Conservation (phyloP, 2,113 vertebrate genomes). For the Paedocypris sp. region DNA sequence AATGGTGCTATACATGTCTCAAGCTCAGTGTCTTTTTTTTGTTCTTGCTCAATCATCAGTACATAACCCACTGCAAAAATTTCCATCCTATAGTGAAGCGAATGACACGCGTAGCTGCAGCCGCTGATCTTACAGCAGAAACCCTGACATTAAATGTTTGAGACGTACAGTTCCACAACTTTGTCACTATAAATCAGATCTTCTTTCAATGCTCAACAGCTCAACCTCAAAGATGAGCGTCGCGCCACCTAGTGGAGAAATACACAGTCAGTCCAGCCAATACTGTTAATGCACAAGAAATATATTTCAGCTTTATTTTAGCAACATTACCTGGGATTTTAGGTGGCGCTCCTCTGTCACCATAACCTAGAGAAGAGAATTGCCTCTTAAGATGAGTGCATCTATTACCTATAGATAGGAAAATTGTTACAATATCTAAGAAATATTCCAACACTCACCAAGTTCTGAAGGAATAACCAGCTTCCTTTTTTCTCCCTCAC, state of each 20-base stretch:
- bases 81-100: too few relatives aligned
- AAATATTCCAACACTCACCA: constrained; percentile 54
- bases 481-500: constrained; percentile 86
- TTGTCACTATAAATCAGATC: constrained; percentile 67
- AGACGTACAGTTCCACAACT: constrained; percentile 1
- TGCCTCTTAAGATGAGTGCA: neutral
- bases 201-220: constrained; percentile 75
- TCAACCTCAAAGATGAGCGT: constrained; percentile 84
- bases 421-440: too few relatives aligned
- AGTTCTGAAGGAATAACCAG: constrained; percentile 82
- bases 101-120: neutral
- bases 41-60: too few relatives aligned
- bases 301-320: too few relatives aligned
- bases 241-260: constrained; percentile 63
- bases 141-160: neutral
- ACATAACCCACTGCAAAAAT: too few relatives aligned
- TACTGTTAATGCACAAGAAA: too few relatives aligned
- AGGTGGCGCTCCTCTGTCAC: constrained; percentile 79
- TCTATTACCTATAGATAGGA: too few relatives aligned
- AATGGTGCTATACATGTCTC: constrained; percentile 28
- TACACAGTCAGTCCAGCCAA: neutral
- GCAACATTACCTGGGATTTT: constrained; percentile 87
- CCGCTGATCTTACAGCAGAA: neutral
- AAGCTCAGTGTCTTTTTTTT: neutral
- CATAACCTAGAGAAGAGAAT: constrained; percentile 58